phyloP scores from a whole-genome alignment of 2,888 invertebrate genomes.

The Ormyrus labotus region DNA sequence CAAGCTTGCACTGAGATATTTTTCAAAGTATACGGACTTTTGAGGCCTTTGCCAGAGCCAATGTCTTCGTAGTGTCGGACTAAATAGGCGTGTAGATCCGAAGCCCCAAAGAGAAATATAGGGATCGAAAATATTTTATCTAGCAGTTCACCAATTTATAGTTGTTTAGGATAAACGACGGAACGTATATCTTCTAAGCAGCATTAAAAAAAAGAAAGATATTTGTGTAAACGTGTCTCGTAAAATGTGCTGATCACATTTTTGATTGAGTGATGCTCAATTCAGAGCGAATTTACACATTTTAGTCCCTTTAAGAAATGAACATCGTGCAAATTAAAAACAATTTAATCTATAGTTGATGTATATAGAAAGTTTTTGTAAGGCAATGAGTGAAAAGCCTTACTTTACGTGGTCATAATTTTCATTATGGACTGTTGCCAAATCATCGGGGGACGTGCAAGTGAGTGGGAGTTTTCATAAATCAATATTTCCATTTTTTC shows the following conservation, averaged over 20 bases:
- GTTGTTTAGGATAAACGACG: slow-evolving; percentile 40
- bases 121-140: slow-evolving; percentile 53
- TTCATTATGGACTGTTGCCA: slow-evolving; percentile 54
- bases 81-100: slow-evolving; percentile 8
- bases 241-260: slow-evolving; percentile 45
- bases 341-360: slow-evolving; percentile 42
- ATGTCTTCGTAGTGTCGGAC: slow-evolving; percentile 40
- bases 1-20: slow-evolving; percentile 48
- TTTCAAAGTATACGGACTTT: slow-evolving; percentile 44
- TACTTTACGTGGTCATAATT: slow-evolving; percentile 46
- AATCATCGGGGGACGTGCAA: slow-evolving; percentile 57
- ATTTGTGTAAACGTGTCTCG: slow-evolving; percentile 6
- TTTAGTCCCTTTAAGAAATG: slow-evolving; percentile 13
- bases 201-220: neutral
- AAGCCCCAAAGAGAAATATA: slow-evolving; percentile 42
- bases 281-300: slow-evolving; percentile 23
- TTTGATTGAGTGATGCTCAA: slow-evolving; percentile 39
- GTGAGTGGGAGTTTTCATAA: slow-evolving; percentile 50
- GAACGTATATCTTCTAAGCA: slow-evolving; percentile 4
- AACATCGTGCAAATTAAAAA: slow-evolving; percentile 30
- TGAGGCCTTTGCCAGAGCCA: slow-evolving; percentile 34
- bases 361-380: slow-evolving; percentile 47
- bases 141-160: slow-evolving; percentile 49
- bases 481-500: slow-evolving; percentile 43
- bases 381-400: slow-evolving; percentile 46